phyloP scores from a whole-genome alignment of 2,113 vertebrate species.

The Opisthocomus hoazin region DNA sequence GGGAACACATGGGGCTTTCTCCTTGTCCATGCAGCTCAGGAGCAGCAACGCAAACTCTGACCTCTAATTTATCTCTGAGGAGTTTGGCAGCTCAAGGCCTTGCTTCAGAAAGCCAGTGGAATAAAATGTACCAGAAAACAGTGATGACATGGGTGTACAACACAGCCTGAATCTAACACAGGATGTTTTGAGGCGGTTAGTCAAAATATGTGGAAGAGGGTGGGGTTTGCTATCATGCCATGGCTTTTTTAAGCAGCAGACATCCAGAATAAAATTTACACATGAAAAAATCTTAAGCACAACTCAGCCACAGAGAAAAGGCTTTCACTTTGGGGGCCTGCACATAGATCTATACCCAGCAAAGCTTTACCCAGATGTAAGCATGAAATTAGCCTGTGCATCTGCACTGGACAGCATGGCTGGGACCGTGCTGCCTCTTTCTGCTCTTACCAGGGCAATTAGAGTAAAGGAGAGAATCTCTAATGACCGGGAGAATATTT shows the following conservation, averaged over 20 bases:
- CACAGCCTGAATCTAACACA: background rate
- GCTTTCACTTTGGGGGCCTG: background rate
- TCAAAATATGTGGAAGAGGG: background rate
- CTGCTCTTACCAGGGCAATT: background rate
- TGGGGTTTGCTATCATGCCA: background rate
- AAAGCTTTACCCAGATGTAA: background rate
- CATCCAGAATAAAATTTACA: background rate
- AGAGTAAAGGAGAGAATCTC: background rate
- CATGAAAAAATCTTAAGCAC: background rate
- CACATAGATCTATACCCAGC: background rate
- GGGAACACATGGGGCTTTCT: background rate
- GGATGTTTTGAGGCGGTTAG: constrained; percentile 23
- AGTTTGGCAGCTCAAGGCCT: background rate
- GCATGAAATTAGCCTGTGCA: background rate
- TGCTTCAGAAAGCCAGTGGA: background rate
- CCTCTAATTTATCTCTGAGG: background rate
- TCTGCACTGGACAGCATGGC: background rate
- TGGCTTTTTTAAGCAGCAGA: background rate
- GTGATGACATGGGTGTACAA: background rate
- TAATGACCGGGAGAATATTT: background rate
- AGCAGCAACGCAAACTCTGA: background rate
- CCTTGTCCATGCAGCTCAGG: background rate
- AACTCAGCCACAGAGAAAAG: background rate
- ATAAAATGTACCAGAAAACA: background rate
- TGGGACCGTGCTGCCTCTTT: background rate